Evolutionary conservation across 1,140 invertebrate genomes (phyloP), one percentile per base, ranked within the genome.

Genomic region (Eufriesea mexicana): DNA sequence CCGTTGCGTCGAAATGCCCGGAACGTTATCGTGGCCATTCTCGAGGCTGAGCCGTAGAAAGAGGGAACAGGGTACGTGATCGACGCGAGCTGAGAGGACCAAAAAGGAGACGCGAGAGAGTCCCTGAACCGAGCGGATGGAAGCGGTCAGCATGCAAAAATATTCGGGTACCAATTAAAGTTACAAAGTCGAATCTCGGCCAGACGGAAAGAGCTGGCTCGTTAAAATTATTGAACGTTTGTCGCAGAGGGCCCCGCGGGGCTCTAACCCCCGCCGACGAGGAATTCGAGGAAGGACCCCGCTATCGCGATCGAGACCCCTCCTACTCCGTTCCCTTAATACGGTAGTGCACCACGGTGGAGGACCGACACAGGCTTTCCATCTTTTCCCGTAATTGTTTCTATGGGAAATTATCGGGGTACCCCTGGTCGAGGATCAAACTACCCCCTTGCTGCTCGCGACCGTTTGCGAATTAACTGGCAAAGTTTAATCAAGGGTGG

Each of bases 161-260:
- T 88, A 88, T 88, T 85, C 79, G 86, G 72, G 42, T 77, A 82
- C 83, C 86, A 87, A 87, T 88, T 85, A 87, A 88, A 88, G 77
- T 79, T 87, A 76, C 77, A 23, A 62, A 78, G 54, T 23, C 71
- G 64, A 78, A 70, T 71, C 76, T 84, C 76, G 82, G 25, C 54
- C 82, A 66, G n/a, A 49, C 47, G 61, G 54, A 20, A 59, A 68
- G n/a, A 35, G 18, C 51, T 25, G 59, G 90, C 92, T 93, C 90
- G 91, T 93, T 93, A 93, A 93, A 93, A 93, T 93, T 93, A 93
- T 93, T 93, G 89, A 88, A 77, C 66, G 71, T 84, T 86, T 78
- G 72, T 88, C 74, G 62, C 77, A 71, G 54, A 71, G 73, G 54
- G 70, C 42, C 9, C 67, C 59, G 18, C 16, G 23, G 47, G 35